Evolutionary conservation across 2,797 vertebrate species (phyloP).

Genomic region (Ctenopoma kingsleyae): DNA sequence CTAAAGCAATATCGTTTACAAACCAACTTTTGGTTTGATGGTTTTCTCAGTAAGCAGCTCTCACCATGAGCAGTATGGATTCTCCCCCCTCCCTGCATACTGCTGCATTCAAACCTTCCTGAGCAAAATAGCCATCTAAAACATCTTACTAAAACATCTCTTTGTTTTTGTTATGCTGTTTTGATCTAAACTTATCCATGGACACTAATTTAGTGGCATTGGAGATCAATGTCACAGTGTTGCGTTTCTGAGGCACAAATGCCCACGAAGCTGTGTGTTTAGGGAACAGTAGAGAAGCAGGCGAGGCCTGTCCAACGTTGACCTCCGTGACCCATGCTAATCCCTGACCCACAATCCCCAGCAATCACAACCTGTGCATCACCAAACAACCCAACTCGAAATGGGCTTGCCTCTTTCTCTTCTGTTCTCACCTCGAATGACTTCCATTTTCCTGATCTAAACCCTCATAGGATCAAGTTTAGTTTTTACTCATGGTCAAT

Average conservation of each 20-base stretch:
- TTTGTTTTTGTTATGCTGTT: slow-evolving; percentile 73
- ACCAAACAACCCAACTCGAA: slow-evolving; percentile 46
- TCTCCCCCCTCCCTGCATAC: slow-evolving; percentile 69
- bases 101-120: slow-evolving; percentile 77
- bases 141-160: slow-evolving; percentile 29
- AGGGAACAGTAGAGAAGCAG: slow-evolving; percentile 62
- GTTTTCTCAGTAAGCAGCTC: slow-evolving; percentile 59
- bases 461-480: slow-evolving; percentile 8
- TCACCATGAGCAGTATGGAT: slow-evolving; percentile 79
- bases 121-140: slow-evolving; percentile 71
- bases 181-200: slow-evolving; percentile 49
- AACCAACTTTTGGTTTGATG: slow-evolving; percentile 61
- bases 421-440: slow-evolving; percentile 30
- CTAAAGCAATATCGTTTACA: slow-evolving; percentile 80
- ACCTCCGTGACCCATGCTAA: slow-evolving; percentile 48
- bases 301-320: slow-evolving; percentile 60
- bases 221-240: slow-evolving; percentile 51
- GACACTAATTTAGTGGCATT: slow-evolving; percentile 31
- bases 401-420: slow-evolving; percentile 72
- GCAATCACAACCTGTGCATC: slow-evolving; percentile 30
- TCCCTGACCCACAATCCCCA: slow-evolving; percentile 25
- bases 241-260: slow-evolving; percentile 71
- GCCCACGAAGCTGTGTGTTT: slow-evolving; percentile 82
- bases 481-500: neutral
- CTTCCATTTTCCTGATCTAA: slow-evolving; percentile 27